phyloP scores from a whole-genome alignment of 2,113 vertebrate species.

The Todiramphus chloris region DNA sequence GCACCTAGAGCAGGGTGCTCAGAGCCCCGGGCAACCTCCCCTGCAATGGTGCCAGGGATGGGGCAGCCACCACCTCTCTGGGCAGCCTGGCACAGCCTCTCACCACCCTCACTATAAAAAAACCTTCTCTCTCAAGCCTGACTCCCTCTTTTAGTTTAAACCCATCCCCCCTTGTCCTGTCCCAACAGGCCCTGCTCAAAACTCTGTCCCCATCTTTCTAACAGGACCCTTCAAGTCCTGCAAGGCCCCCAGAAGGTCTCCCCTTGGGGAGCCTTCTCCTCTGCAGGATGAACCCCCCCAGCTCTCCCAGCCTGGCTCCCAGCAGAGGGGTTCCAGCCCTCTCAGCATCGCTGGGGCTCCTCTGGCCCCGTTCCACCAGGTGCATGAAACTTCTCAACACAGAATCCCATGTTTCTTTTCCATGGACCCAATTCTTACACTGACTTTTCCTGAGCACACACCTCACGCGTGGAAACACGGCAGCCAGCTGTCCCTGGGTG shows the following conservation, averaged over 20 bases:
- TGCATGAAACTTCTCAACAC: neutral
- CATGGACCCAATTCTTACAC: fast-evolving
- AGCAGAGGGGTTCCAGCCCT: neutral
- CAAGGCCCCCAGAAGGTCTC: too few species aligned
- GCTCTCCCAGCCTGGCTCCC: neutral
- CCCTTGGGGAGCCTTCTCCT: too few species aligned
- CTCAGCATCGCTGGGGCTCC: neutral
- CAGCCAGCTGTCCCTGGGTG: fast-evolving
- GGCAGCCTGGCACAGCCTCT: neutral
- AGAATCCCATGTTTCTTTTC: fast-evolving
- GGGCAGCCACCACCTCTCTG: neutral
- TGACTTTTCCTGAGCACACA: fast-evolving
- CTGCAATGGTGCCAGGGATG: neutral
- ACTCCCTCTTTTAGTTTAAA: neutral
- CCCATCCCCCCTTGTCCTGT: neutral
- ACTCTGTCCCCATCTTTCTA: neutral
- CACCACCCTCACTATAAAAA: neutral
- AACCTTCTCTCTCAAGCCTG: neutral
- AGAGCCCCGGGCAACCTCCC: neutral
- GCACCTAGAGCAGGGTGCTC: neutral
- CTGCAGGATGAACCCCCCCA: too few species aligned
- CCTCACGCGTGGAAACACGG: fast-evolving
- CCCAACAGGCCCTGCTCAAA: neutral
- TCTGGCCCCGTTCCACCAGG: neutral
- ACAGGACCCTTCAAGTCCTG: too few species aligned